These are phyloP conservation scores for Rhinichthys klamathensis DNA, from an alignment of 2,113 vertebrate species.

Conservation along the genomic window DNA sequence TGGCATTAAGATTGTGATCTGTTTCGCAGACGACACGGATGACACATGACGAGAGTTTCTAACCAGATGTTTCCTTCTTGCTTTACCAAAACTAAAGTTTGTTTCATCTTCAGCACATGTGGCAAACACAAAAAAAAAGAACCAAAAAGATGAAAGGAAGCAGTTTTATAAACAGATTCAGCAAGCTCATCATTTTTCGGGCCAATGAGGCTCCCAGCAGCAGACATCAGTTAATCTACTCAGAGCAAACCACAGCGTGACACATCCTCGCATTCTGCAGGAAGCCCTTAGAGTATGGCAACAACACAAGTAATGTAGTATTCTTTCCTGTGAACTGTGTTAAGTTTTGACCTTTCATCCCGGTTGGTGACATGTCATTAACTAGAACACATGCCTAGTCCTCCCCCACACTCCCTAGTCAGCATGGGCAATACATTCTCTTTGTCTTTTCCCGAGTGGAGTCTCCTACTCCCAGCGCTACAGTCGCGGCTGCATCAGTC, in stretches of 20 bases:
- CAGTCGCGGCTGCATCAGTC: slow-evolving; percentile 9
- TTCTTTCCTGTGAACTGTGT: slow-evolving; percentile 71
- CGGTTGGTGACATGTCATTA: slow-evolving; percentile 77
- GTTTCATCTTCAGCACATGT: slow-evolving; percentile 64
- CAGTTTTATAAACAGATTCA: slow-evolving; percentile 77
- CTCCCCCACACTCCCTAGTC: slow-evolving; percentile 70
- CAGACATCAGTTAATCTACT: slow-evolving; percentile 77
- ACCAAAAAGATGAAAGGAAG: slow-evolving; percentile 68
- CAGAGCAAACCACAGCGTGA: slow-evolving; percentile 72
- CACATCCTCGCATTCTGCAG: slow-evolving; percentile 66
- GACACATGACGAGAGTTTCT: slow-evolving; percentile 8
- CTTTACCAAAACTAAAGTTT: slow-evolving; percentile 63
- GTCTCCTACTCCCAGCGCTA: slow-evolving; percentile 31
- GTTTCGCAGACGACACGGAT: not conserved
- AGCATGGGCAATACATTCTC: slow-evolving; percentile 73
- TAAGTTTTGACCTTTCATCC: slow-evolving; percentile 77
- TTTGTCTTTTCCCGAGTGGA: slow-evolving; percentile 61
- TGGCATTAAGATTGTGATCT: not conserved
- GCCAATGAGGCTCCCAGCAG: slow-evolving; percentile 69
- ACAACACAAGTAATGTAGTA: slow-evolving; percentile 63
- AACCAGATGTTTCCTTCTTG: slow-evolving; percentile 60
- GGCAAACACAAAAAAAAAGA: slow-evolving; percentile 57
- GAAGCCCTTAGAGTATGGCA: slow-evolving; percentile 65
- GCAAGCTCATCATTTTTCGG: slow-evolving; percentile 63
- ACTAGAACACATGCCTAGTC: slow-evolving; percentile 73